These are phyloP conservation scores for Gambusia holbrooki DNA, from an alignment of 2,113 vertebrate genomes.

Conservation along the genomic window DNA sequence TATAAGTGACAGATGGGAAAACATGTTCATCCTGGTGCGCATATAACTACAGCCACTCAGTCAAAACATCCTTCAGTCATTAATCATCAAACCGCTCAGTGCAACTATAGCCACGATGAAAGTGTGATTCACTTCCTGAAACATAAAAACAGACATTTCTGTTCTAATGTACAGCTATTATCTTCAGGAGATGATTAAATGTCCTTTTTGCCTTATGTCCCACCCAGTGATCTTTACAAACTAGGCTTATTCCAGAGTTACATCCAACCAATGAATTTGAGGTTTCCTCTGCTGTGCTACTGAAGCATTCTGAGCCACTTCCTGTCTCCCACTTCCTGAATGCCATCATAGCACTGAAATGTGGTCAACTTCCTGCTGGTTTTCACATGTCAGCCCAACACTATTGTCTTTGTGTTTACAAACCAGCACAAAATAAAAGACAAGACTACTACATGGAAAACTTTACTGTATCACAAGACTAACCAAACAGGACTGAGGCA, in stretches of 20 bases:
- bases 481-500: not conserved
- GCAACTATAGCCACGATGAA: not conserved
- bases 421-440: not conserved
- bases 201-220: not conserved
- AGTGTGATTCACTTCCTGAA: slow-evolving; percentile 6
- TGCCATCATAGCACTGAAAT: slow-evolving; percentile 60
- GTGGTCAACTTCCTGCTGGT: slow-evolving; percentile 70
- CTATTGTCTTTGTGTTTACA: slow-evolving; percentile 3
- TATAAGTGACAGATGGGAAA: not conserved
- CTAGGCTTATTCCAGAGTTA: slow-evolving; percentile 30
- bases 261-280: slow-evolving; percentile 33
- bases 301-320: slow-evolving; percentile 73
- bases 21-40: slow-evolving; percentile 7
- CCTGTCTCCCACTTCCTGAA: slow-evolving; percentile 76
- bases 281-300: slow-evolving; percentile 49
- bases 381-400: slow-evolving; percentile 35
- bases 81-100: slow-evolving; percentile 8
- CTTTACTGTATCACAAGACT: not conserved
- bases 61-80: slow-evolving; percentile 18
- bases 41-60: slow-evolving; percentile 1
- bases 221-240: slow-evolving; percentile 13
- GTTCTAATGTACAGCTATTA: not conserved
- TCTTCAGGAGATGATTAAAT: not conserved
- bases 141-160: not conserved
- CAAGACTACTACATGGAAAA: not conserved